Evolutionary conservation across 2,113 vertebrate species (phyloP).

Genomic region (Alligator mississippiensis): DNA sequence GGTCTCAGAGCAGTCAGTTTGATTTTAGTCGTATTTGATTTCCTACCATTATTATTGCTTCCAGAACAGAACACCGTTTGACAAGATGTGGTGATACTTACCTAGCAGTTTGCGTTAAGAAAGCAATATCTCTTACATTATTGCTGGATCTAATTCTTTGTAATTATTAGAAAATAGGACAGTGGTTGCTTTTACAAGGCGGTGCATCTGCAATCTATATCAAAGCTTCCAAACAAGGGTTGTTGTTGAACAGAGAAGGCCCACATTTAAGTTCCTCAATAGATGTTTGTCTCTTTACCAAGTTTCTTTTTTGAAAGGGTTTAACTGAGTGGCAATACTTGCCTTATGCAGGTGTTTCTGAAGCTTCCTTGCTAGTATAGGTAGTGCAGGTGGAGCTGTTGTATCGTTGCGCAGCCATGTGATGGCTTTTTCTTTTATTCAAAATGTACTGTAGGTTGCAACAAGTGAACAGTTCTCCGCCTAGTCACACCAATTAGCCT

Average conservation of each 20-base stretch:
- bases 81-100: background rate
- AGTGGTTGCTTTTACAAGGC: background rate
- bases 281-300: background rate
- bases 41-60: background rate
- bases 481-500: background rate
- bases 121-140: background rate
- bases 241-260: background rate
- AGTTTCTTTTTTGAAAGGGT: background rate
- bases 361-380: background rate
- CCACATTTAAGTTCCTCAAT: background rate
- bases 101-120: background rate
- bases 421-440: background rate
- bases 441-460: rapidly evolving
- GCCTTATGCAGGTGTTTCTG: background rate
- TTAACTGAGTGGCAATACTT: background rate
- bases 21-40: background rate
- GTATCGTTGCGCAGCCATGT: background rate
- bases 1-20: background rate
- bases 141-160: background rate
- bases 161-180: background rate
- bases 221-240: background rate
- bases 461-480: background rate
- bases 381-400: background rate
- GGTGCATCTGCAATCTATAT: background rate
- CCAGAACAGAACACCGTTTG: background rate